These are phyloP conservation scores for Anser brachyrhynchus DNA, from an alignment of 2,113 vertebrate genomes.

Conservation along the genomic window DNA sequence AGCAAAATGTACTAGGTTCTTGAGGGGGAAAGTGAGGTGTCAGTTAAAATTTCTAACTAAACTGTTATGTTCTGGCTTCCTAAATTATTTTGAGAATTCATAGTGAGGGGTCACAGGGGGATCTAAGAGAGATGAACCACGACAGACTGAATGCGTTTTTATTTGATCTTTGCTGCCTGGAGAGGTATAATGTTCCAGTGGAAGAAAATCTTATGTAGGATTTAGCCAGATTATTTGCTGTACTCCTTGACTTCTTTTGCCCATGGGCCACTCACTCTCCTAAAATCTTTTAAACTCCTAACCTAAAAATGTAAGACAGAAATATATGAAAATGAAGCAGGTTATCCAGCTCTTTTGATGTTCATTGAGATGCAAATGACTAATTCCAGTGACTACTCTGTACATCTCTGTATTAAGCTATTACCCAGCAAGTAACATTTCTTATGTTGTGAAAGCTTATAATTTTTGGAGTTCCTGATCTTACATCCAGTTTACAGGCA, in stretches of 20 bases:
- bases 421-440: not conserved
- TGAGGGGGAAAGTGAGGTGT: not conserved
- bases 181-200: not conserved
- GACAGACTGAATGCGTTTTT: not conserved
- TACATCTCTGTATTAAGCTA: not conserved
- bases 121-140: not conserved
- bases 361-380: not conserved
- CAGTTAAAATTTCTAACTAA: not conserved
- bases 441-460: not conserved
- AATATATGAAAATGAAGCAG: not conserved
- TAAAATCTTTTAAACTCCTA: not conserved
- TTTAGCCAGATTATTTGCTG: not conserved
- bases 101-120: not conserved
- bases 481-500: not conserved
- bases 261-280: not conserved
- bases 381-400: not conserved
- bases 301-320: not conserved
- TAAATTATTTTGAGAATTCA: not conserved
- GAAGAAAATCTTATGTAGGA: not conserved
- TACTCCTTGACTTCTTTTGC: not conserved
- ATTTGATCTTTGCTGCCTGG: not conserved
- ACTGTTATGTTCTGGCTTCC: not conserved
- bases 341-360: not conserved
- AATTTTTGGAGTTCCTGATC: not conserved
- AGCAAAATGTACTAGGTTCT: not conserved